Evolutionary conservation across 2,113 vertebrate species (phyloP), one percentile per base, ranked within the genome.

Genomic region (Hippocampus zosterae): DNA sequence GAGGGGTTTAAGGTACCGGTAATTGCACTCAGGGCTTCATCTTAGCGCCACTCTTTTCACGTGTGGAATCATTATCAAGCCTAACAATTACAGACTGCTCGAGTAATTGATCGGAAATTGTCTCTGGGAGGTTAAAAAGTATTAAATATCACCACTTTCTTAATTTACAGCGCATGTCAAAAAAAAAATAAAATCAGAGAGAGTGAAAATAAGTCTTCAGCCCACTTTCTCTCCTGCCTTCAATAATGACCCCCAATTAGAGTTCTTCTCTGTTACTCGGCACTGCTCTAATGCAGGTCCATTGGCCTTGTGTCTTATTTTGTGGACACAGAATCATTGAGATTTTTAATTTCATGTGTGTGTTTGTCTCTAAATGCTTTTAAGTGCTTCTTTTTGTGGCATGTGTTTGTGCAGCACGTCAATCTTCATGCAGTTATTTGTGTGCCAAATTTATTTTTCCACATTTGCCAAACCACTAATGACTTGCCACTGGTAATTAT

Each of bases 21-120:
- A 90, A 91, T 91, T 92, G 84, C 89, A 86, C 88, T 88, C 86
- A 81, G 83, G 86, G 81, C 87, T 88, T 88, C 84, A 87, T 90
- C 85, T 88, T 78, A 78, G 76, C 55, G 69, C 78, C 73, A 79
- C 87, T 88, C 87, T 27, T 85, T 84, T 90, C 88, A 85, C 88
- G 89, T 86, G 85, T 82, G 79, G 88, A 90, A 90, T 90, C 90
- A 90, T 90, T 89, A 90, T 88, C 87, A 84, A 80, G 88, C 80
- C 88, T 89, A 89, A 90, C 91, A 92, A 91, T 91, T 92, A 90
- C 87, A 89, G 88, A 83, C 88, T 78, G 84, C 84, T 87, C 87
- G 75, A 77, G 85, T 91, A 92, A 90, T 89, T 92, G 91, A 92
- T 92, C 89, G 90, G 90, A 92, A 91, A 88, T 86, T 91, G 90